These are phyloP conservation scores for Phalloptychus januarius DNA, from an alignment of 2,797 vertebrate genomes.

Conservation along the genomic window DNA sequence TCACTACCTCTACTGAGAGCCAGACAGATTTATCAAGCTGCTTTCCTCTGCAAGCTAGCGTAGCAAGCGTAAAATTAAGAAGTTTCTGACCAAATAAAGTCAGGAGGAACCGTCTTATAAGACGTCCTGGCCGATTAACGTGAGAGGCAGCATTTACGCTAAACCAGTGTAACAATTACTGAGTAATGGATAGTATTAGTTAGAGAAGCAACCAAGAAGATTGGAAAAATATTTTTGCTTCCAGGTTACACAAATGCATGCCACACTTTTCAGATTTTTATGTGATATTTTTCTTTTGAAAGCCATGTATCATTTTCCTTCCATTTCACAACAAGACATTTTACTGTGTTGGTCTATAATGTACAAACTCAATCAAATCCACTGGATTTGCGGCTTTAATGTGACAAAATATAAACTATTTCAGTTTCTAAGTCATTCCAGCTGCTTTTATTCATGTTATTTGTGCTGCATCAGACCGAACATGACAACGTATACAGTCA, in stretches of 20 bases:
- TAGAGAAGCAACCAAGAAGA: not conserved
- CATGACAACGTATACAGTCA: constrained; percentile 52
- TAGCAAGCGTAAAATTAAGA: no score
- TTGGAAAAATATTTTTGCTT: not conserved
- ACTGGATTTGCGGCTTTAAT: not conserved
- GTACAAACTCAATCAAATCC: not conserved
- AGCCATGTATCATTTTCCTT: not conserved
- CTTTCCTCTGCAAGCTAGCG: no score
- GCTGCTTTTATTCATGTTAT: constrained; percentile 7
- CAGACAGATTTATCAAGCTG: no score
- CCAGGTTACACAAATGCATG: not conserved
- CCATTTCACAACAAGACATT: not conserved
- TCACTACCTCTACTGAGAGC: no score
- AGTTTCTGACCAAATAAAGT: no score
- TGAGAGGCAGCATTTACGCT: not conserved
- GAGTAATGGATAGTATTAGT: not conserved
- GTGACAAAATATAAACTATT: not conserved
- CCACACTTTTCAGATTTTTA: not conserved
- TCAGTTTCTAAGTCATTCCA: not conserved
- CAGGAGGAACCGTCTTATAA: no score
- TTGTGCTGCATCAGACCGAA: constrained; percentile 53
- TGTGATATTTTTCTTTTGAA: not conserved
- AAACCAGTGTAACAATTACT: not conserved
- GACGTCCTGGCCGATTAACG: no score
- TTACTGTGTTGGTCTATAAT: not conserved